A percentile compares a stretch with the other conserved stretches of the same genome.
Conservation (phyloP, 1,140 invertebrate species). For the Dysdera silvatica region DNA sequence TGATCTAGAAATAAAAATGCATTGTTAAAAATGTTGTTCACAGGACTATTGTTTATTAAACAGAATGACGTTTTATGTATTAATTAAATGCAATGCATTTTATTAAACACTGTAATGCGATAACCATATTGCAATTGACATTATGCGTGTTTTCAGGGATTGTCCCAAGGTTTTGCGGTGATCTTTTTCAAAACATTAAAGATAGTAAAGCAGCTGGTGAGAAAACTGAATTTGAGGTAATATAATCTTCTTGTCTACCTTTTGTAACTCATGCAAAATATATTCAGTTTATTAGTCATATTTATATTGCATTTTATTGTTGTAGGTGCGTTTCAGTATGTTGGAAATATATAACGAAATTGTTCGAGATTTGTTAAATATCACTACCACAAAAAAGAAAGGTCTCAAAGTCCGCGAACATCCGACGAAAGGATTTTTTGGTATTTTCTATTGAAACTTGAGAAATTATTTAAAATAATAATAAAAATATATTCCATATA, state of each 20-base stretch:
- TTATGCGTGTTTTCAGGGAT: slow-evolving; percentile 53
- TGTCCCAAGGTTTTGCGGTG: slow-evolving; percentile 73
- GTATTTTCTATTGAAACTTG: slow-evolving; percentile 37
- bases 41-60: too few species aligned
- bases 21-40: too few species aligned
- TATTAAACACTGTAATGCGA: too few species aligned
- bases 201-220: slow-evolving; percentile 45
- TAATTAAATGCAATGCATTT: too few species aligned
- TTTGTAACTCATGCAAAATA: background rate
- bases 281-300: background rate
- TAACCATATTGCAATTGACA: slow-evolving; percentile 6
- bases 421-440: slow-evolving; percentile 57
- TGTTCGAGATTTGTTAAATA: slow-evolving; percentile 51
- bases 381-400: slow-evolving; percentile 42
- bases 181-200: slow-evolving; percentile 59
- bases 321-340: slow-evolving; percentile 53
- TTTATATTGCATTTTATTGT: background rate
- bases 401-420: slow-evolving; percentile 54
- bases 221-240: slow-evolving; percentile 45
- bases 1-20: too few species aligned
- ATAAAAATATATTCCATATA: background rate
- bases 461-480: background rate
- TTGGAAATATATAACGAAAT: slow-evolving; percentile 60
- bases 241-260: background rate
- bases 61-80: too few species aligned